Evolutionary conservation across 2,113 vertebrate genomes (phyloP).

Genomic region (Rhinolophus sinicus): DNA sequence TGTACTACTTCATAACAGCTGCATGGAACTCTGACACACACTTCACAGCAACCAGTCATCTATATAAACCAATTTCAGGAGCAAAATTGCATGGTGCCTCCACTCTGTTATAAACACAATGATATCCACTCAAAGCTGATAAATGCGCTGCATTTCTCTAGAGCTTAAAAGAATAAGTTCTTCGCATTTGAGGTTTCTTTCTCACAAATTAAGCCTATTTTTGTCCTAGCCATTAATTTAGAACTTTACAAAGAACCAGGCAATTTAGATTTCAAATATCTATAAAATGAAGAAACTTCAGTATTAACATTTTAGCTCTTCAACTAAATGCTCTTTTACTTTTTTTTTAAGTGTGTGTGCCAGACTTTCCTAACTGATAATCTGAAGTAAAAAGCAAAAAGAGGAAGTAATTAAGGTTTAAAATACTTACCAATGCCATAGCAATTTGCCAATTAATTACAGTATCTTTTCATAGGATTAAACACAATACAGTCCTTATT

Average conservation of each 20-base stretch:
- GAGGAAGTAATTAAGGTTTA: conserved; percentile 81
- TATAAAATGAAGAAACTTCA: conserved; percentile 69
- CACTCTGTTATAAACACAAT: conserved; percentile 90
- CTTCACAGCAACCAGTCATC: conserved; percentile 94
- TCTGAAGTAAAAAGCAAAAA: conserved; percentile 77
- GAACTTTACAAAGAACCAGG: conserved; percentile 61
- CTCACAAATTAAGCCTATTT: conserved; percentile 57
- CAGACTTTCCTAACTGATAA: conserved; percentile 47
- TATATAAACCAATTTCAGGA: conserved; percentile 95
- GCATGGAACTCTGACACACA: conserved; percentile 91
- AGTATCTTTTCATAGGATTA: conserved; percentile 82
- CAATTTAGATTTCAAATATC: conserved; percentile 58
- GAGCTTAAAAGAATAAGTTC: conserved; percentile 83
- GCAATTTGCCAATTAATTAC: conserved; percentile 86
- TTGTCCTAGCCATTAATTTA: conserved; percentile 23
- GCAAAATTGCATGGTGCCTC: conserved; percentile 94
- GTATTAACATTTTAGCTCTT: conserved; percentile 62
- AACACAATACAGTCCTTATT: conserved; percentile 76
- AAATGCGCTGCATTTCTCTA: conserved; percentile 86
- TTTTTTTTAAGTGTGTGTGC: conserved; percentile 37
- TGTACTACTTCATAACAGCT: conserved; percentile 91
- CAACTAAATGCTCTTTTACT: conserved; percentile 13
- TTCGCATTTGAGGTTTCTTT: conserved; percentile 70
- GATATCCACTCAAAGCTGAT: conserved; percentile 90
- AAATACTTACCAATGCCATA: conserved; percentile 80